Evolutionary conservation across 2,888 invertebrate genomes (phyloP).

Genomic region (Drosophila buzzatii): DNA sequence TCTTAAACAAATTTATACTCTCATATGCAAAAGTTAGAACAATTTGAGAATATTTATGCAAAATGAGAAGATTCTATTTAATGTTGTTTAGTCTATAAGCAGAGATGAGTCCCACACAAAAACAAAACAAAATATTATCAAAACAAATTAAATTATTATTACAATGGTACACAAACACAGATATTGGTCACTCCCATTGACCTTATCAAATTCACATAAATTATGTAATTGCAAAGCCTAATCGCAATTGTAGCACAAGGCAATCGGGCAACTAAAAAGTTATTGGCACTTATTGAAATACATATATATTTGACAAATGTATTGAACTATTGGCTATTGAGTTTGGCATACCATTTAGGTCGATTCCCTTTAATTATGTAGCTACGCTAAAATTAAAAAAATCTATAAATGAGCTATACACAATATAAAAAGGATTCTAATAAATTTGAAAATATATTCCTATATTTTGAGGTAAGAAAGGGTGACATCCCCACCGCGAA

Average conservation of each 20-base stretch:
- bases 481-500: no score
- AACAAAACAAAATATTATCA: constrained; percentile 48
- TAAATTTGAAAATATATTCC: background rate
- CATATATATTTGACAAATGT: constrained; percentile 34
- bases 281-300: constrained; percentile 19
- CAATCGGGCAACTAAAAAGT: constrained; percentile 20
- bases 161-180: constrained; percentile 12
- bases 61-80: constrained; percentile 55
- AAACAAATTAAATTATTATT: constrained; percentile 49
- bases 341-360: constrained; percentile 9
- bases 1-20: constrained; percentile 49
- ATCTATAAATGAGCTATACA: background rate
- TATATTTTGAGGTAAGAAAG: no score
- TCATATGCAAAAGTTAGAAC: constrained; percentile 42
- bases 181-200: constrained; percentile 19
- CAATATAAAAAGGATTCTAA: background rate
- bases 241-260: constrained; percentile 14
- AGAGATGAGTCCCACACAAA: constrained; percentile 34
- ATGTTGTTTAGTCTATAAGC: constrained; percentile 77
- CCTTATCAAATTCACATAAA: constrained; percentile 26
- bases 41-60: constrained; percentile 44
- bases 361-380: constrained; percentile 19
- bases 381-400: constrained; percentile 22
- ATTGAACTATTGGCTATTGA: constrained; percentile 32
- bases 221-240: constrained; percentile 19